Evolutionary conservation across 2,797 vertebrate genomes (phyloP).

Genomic region (Falco cherrug): DNA sequence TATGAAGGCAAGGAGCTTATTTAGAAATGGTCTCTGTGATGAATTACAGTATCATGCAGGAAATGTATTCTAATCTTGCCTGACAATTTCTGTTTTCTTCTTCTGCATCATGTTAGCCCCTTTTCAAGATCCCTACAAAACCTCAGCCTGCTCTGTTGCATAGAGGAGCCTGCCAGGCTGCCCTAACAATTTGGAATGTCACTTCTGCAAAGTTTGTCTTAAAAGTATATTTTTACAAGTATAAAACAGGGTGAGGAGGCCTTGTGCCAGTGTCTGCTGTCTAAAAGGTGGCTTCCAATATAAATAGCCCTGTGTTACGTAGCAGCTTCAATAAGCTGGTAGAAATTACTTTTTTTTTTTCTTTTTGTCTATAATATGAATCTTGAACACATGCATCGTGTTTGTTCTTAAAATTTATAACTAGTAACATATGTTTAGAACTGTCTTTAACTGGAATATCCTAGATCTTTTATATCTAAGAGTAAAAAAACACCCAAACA

Average conservation of each 20-base stretch:
- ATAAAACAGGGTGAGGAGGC: neutral
- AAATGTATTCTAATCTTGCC: neutral
- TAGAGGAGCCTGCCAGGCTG: neutral
- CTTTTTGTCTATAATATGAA: neutral
- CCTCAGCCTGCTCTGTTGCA: neutral
- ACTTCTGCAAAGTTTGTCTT: neutral
- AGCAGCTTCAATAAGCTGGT: neutral
- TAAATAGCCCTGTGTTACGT: neutral
- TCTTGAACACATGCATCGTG: neutral
- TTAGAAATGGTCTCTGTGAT: neutral
- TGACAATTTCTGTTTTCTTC: neutral
- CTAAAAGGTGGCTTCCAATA: neutral
- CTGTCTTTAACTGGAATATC: neutral
- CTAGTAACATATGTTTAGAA: constrained; percentile 6
- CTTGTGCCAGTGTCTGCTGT: neutral
- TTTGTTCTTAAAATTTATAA: neutral
- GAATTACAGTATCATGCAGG: neutral
- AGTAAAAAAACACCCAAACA: constrained; percentile 29
- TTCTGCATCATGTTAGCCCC: neutral
- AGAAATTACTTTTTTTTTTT: neutral
- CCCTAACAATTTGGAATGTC: neutral
- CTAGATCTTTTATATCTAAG: constrained; percentile 16
- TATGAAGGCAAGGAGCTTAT: neutral
- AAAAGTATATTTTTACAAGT: neutral
- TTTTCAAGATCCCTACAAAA: neutral